These are phyloP conservation scores for Blastobasis lacticolella DNA, from an alignment of 2,888 invertebrate species.

Conservation along the genomic window DNA sequence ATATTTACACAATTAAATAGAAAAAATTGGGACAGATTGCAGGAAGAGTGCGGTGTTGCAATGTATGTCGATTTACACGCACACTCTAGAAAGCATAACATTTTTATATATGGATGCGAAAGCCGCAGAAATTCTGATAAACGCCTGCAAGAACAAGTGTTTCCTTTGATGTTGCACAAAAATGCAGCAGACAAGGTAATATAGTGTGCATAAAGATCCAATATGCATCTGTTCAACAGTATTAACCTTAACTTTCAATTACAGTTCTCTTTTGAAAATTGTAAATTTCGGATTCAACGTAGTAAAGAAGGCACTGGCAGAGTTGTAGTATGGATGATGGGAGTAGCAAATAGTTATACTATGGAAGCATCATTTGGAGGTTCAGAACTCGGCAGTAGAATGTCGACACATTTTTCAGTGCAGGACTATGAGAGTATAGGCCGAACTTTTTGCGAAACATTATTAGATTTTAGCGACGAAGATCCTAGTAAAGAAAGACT, in stretches of 20 bases:
- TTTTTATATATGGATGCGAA: conserved; percentile 97
- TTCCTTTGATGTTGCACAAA: conserved; percentile 94
- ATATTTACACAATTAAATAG: background rate
- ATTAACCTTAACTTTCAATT: conserved; percentile 17
- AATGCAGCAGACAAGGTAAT: conserved; percentile 90
- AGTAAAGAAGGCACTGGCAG: conserved; percentile 96
- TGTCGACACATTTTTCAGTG: conserved; percentile 89
- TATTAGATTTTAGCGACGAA: conserved; percentile 92
- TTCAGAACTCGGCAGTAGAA: conserved; percentile 85
- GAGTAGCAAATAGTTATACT: conserved; percentile 94
- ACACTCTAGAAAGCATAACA: conserved; percentile 95
- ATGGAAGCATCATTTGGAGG: conserved; percentile 97
- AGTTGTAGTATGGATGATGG: conserved; percentile 96
- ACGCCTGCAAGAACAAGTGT: conserved; percentile 91
- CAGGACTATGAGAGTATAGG: conserved; percentile 81
- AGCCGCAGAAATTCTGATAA: conserved; percentile 85
- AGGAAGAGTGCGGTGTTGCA: conserved; percentile 92
- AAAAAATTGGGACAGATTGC: conserved; percentile 71
- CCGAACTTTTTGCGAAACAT: conserved; percentile 92
- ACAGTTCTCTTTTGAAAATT: conserved; percentile 94
- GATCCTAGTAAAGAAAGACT: conserved; percentile 88
- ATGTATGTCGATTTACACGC: conserved; percentile 96
- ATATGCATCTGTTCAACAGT: too few species aligned
- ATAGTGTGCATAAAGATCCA: background rate
- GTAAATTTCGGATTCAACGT: conserved; percentile 94